Evolutionary conservation across 2,113 vertebrate genomes (phyloP), one percentile per base, ranked within the genome.

Genomic region (Genyomyrus donnyi): DNA sequence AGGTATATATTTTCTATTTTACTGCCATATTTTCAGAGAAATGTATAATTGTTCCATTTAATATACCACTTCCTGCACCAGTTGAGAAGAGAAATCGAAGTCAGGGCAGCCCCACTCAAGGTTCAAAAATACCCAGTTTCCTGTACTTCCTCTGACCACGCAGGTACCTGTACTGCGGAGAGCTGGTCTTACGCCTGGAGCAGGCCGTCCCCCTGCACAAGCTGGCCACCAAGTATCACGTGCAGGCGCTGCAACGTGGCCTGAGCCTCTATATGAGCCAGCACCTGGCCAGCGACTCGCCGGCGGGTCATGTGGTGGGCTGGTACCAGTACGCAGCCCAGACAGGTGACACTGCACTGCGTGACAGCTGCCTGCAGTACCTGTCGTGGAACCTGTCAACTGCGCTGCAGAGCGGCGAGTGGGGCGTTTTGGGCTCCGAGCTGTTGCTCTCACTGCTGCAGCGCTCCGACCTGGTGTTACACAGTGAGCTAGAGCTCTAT

Each of bases 101-200:
- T 77, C 13, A 17, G 15, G 27, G 31, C 35, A 80, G 31, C 31
- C n/a, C 17, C 24, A 9, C 80, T 88, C 56, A 8, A 35, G 88
- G 88, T 39, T 35, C 46, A 70, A 39, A 53, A 70, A 2, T 3
- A 58, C n/a, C 62, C 50, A 15, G 5, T 49, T 62, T 85, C 35
- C 15, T 77, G 45, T 70, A 62, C 45, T 48, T 13, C 84, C 88
- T 45, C 9, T 48, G 6, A 88, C 53, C 88, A 84, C 89, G 88
- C 94, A 99, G 98, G 95, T 99, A 99, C 93, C 94, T 99, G 90
- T 99, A 99, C 92, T 98, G 97, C 0, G 98, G 98, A 0, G 97
- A 99, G 58, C 93, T 99, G 39, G 95, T 96, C 0, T 90, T 99
- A 91, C 95, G 95, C 90, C 94, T 98, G 93, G 96, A 97, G 24